Base-by-base conservation (phyloP, 2,113 vertebrate genomes). In the Todiramphus chloris region DNA sequence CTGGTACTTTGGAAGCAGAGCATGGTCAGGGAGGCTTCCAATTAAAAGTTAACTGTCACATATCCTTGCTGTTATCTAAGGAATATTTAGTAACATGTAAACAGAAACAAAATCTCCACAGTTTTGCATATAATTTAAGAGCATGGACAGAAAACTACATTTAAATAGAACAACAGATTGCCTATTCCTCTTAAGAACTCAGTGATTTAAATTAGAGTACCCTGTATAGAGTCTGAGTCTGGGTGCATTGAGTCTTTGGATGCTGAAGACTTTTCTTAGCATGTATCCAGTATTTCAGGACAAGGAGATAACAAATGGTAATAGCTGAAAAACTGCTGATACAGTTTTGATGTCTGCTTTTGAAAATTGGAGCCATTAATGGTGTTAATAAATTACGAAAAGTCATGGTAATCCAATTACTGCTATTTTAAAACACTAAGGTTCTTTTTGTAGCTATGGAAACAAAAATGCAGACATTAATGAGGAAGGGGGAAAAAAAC, bases 381-480 rank as follows among this genome's bases (percentile, higher is more conserved):
- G 75, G 68, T 96, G 72, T 90, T 94, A 92, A 87, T 92, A 94
- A 94, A 92, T 96, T 85, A 81, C 39, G 89, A 60, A 83, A 96
- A 93, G 77, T 75, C 85, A 68, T 53, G 73, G 89, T 94, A 94
- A 95, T 94, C 94, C 72, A 90, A 94, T 96, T 97, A 97, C 93
- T 89, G 96, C 96, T 97, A 97, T 96, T 97, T 97, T 96, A 96
- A 95, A 97, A 97, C 96, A 95, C 94, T 94, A 59, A 95, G 89
- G 94, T 86, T 97, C 89, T 89, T 96, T 96, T 91, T 94, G 97
- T 97, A 97, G 90, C 97, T 95, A 97, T 98, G 96, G 97, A 96
- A 97, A 98, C 97, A 93, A 92, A 97, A 96, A 97, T 96, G 96
- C 95, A 97, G 96, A 97, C 94, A 96, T 95, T 96, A 96, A 96